Percentiles rank a stretch among this genome's conserved stretches.
Conservation (phyloP, 2,888 invertebrate species). For the Chironomus riparius region DNA sequence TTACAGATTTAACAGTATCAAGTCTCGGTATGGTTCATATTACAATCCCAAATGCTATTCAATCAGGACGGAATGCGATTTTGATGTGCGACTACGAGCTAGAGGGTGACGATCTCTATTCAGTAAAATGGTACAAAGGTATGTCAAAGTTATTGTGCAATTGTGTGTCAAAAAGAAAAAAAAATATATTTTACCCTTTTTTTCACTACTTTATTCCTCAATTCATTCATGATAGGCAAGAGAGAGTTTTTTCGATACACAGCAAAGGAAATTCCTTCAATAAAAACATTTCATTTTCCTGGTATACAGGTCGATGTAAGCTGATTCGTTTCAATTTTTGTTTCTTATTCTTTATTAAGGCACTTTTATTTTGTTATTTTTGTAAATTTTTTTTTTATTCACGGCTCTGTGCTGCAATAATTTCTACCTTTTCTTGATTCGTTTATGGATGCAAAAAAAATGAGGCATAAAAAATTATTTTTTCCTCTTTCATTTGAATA, state of each 20-base stretch:
- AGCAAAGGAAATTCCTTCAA: conserved; percentile 47
- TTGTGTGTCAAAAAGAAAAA: not conserved
- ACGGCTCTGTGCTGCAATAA: too few species aligned
- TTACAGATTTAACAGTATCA: conserved; percentile 21
- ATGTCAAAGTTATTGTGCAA: not conserved
- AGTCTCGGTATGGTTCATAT: conserved; percentile 23
- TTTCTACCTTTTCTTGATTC: too few species aligned
- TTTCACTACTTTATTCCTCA: not conserved
- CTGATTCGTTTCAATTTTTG: conserved; percentile 29
- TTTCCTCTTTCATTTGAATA: not conserved
- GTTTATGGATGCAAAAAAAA: too few species aligned
- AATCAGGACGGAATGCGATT: conserved; percentile 35
- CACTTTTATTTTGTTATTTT: too few species aligned
- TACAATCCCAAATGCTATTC: conserved; percentile 23
- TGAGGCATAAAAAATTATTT: not conserved
- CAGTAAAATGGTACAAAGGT: conserved; percentile 50
- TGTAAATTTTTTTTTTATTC: too few species aligned
- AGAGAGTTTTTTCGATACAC: conserved; percentile 49
- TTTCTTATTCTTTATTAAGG: too few species aligned
- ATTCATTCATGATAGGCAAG: conserved; percentile 28
- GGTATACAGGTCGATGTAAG: conserved; percentile 45
- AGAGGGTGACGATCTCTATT: conserved; percentile 44
- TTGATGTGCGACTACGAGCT: conserved; percentile 46
- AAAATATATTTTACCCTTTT: not conserved
- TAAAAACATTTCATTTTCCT: conserved; percentile 43